Base-by-base conservation (phyloP, 2,113 vertebrate species). In the Zootoca vivipara region DNA sequence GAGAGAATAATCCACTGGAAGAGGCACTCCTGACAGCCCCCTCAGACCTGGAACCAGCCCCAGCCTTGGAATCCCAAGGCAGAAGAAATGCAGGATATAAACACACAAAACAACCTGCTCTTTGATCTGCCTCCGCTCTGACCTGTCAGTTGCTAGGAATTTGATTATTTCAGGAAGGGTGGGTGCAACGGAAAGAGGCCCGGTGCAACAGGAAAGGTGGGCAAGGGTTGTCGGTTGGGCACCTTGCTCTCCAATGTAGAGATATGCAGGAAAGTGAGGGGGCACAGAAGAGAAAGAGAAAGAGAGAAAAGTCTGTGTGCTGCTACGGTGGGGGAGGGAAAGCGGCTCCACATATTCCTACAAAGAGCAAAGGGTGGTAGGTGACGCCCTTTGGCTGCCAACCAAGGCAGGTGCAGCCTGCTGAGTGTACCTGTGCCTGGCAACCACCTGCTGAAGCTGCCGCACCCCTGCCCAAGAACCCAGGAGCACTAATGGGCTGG, bases 381-480 rank as follows among this genome's bases (percentile, higher is more conserved):
- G 52, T 74, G 67, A 89, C 86, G 38, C 89, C 89, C 85, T 90
- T 87, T 87, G 85, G 86, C 82, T 81, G 46, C 35, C 81, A 75
- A 72, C 85, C 85, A 87, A 85, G 80, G 77, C 89, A 90, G 86
- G 85, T 87, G 82, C 79, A 93, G 72, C 77, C 20, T 15, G 62
- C 64, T 86, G 62, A 95, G 93, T 82, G 91, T 87, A 40, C 80
- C 87, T 94, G 89, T 15, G 28, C 38, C 89, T 62, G 73, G 87
- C 81, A 88, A 64, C 89, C 89, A 83, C 88, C 92, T 85, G 89
- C 84, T 72, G 35, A 30, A 46, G 46, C 33, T 15, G 79, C 30
- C 87, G 56, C 1, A 24, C 38, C 38, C 62, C 52, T 88, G 42
- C 13, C 22, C 38, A 30, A 28, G 35, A n/a, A 87, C 67, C 40